Percentiles rank a stretch among this genome's conserved stretches.
These are phyloP conservation scores for Petaurus breviceps DNA, from an alignment of 2,113 vertebrate species.

Conservation along the genomic window DNA sequence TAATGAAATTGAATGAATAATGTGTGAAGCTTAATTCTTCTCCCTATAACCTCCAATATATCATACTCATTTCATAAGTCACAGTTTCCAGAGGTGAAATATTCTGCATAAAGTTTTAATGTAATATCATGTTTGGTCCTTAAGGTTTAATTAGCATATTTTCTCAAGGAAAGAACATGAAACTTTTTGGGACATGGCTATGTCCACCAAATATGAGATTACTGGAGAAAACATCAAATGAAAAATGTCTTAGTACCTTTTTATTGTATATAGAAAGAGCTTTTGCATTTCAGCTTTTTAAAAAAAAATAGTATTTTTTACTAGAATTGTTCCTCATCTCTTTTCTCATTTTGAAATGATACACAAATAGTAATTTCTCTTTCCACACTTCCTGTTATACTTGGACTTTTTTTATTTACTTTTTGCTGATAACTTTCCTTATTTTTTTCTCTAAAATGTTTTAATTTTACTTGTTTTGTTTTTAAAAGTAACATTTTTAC, in stretches of 20 bases:
- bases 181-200: conserved; percentile 54
- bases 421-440: conserved; percentile 86
- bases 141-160: conserved; percentile 31
- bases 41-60: neutral
- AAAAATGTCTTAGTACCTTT: conserved; percentile 54
- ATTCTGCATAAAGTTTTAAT: conserved; percentile 58
- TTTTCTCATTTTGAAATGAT: conserved; percentile 63
- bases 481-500: conserved; percentile 72
- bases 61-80: conserved; percentile 73
- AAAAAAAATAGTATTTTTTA: conserved; percentile 68
- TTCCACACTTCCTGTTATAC: conserved; percentile 79
- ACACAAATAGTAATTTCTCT: conserved; percentile 21
- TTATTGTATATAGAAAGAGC: conserved; percentile 73
- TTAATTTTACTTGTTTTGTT: conserved; percentile 73
- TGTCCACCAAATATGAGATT: conserved; percentile 52
- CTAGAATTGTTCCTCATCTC: conserved; percentile 61
- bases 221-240: conserved; percentile 50
- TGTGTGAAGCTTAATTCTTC: conserved; percentile 52
- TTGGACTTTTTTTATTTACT: conserved; percentile 77
- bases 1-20: conserved; percentile 47
- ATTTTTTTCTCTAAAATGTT: conserved; percentile 78
- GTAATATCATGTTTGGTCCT: conserved; percentile 70
- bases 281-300: conserved; percentile 45
- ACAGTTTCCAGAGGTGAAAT: conserved; percentile 51
- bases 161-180: conserved; percentile 43